Evolutionary conservation across 2,797 vertebrate species (phyloP), one percentile per base, ranked within the genome.

Genomic region (Acanthiza pusilla): DNA sequence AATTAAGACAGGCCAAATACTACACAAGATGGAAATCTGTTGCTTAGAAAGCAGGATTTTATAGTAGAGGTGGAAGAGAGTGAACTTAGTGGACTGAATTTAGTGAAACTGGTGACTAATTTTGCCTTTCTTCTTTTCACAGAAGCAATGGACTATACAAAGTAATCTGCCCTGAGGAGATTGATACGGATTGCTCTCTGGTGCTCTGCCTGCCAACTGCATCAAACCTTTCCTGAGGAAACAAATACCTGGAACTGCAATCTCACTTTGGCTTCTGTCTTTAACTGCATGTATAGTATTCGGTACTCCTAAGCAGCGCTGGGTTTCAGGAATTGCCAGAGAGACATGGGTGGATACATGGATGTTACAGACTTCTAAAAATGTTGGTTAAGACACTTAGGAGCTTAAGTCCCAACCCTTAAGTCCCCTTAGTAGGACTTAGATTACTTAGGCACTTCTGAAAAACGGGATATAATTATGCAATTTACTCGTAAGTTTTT

Each of bases 311-410:
- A 74, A 60, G 61, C 36, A 77, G 61, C 14, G 81, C 10, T 6
- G 17, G 13, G 19, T 77, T 94, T 92, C 77, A 88, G 57, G 80
- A 95, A 78, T 47, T 87, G 65, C 15, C 53, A 85, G 58, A 91
- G 85, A 94, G 55, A 94, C 57, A 45, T 72, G 48, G 76, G 13
- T 81, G n/a, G 79, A 90, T 88, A 62, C 19, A 68, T 65, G 34
- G 70, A 91, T 62, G 53, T 87, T 91, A 87, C 18, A 74, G 75
- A 83, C 74, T 80, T 84, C 92, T 96, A 96, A 95, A 95, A 91
- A 94, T 85, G 92, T 79, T 91, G 65, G 22, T 40, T 93, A 96
- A 95, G 84, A 66, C 63, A 96, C 77, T 96, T 92, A 91, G 17
- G 34, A 94, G 82, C 85, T 93, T 94, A 94, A 83, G 34, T 95